Evolutionary conservation across 1,140 invertebrate species (phyloP).

Genomic region (Harlomillsia oculata): DNA sequence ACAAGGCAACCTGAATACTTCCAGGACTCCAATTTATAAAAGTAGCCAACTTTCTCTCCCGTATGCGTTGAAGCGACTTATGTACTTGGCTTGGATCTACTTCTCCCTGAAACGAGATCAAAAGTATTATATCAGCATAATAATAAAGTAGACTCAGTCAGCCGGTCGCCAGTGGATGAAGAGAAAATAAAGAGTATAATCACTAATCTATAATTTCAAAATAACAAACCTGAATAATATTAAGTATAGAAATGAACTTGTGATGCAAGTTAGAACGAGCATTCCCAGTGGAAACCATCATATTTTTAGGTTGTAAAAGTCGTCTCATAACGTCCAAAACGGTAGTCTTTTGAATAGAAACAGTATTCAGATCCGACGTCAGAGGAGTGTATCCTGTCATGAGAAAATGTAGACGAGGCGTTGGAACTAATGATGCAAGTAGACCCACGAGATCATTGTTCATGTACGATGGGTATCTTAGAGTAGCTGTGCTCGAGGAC

Average conservation of each 20-base stretch:
- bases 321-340: constrained; percentile 92
- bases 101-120: no score
- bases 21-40: constrained; percentile 98
- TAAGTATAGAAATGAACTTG: constrained; percentile 94
- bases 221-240: constrained; percentile 82
- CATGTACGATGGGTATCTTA: constrained; percentile 97
- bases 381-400: constrained; percentile 98
- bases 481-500: constrained; percentile 90
- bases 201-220: no score
- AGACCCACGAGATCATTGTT: constrained; percentile 96
- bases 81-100: constrained; percentile 90
- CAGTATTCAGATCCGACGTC: constrained; percentile 69
- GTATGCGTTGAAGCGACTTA: constrained; percentile 87
- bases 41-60: constrained; percentile 86
- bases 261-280: constrained; percentile 80
- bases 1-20: constrained; percentile 92
- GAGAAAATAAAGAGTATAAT: no score
- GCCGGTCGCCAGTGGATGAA: no score
- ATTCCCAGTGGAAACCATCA: constrained; percentile 96
- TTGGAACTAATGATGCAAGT: constrained; percentile 91
- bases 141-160: no score
- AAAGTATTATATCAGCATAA: no score
- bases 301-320: constrained; percentile 94
- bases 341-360: constrained; percentile 84
- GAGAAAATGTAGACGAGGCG: constrained; percentile 89